Conservation (phyloP, 2,113 vertebrate species). For the Chitala chitala region DNA sequence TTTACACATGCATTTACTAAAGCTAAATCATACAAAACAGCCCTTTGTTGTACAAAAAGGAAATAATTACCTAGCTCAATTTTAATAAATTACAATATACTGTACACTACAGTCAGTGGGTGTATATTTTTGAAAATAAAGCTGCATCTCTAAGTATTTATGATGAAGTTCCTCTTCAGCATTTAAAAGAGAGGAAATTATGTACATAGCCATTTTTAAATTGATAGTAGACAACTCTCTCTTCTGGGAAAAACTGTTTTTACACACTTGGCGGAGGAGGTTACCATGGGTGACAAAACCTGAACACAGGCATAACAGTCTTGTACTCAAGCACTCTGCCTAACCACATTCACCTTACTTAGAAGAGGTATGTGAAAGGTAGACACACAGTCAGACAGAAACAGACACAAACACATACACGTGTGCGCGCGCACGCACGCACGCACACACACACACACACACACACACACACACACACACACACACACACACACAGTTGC, state of each 20-base stretch:
- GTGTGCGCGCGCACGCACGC: not conserved
- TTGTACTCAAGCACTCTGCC: not conserved
- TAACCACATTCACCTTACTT: not conserved
- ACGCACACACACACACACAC: not conserved
- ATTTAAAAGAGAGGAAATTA: not conserved
- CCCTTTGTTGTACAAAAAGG: no score
- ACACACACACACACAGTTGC: not conserved
- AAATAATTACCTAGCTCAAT: no score
- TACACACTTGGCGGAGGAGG: not conserved
- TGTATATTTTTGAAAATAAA: no score
- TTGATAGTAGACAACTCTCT: not conserved
- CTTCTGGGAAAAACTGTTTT: slow-evolving; percentile 10
- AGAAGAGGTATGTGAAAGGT: slow-evolving; percentile 8
- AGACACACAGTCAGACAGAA: slow-evolving; percentile 18
- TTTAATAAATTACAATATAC: no score
- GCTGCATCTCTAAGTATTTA: no score
- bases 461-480: not conserved
- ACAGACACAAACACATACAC: no score
- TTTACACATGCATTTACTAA: no score
- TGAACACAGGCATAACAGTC: not conserved
- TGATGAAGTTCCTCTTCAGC: no score
- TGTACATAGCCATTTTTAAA: not conserved
- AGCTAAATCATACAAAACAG: no score
- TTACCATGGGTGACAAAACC: not conserved
- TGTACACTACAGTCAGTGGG: not conserved